Evolutionary conservation across 2,888 invertebrate species (phyloP), one percentile per base, ranked within the genome.

Genomic region (Polymixis lichenea): DNA sequence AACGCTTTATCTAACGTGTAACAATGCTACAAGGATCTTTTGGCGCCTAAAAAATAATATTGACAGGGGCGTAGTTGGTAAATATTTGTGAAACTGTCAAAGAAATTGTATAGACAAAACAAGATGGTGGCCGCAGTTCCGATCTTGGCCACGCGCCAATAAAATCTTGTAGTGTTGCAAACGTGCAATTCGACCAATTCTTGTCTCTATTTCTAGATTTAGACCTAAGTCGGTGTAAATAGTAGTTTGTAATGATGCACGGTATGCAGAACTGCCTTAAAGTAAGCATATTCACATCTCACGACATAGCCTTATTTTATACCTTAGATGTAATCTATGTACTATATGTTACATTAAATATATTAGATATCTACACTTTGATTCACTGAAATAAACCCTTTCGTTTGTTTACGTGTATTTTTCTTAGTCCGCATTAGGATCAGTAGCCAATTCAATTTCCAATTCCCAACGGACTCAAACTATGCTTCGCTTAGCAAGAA

Each of bases 261-360:
- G 94, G 94, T 95, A 95, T 93, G 92, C 92, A 92, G 89, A 94
- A 95, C 95, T 96, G 95, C 96, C 96, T 96, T 96, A 96, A 91
- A 84, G 75, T 94, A 94, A 94, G 94, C 92, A 92, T 94, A 93
- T 92, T 95, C 95, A 95, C 95, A 91, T 95, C 92, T 94, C 96
- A 96, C 96, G 90, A 92, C 91, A 94, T 93, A 95, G 96, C 96
- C 96, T 96, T 96, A 96, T 96, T 96, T 96, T 96, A 90, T 95
- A 96, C 95, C 92, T 92, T 95, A 94, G 92, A 88, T 87, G 87
- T 90, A 90, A 88, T 74, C 77, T 88, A 85, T 79, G 38, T 89
- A 86, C 72, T 82, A 81, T 87, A 87, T 81, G 85, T 89, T 89
- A 88, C 75, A 84, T 89, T 87, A 90, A 86, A 86, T 79, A 89